Evolutionary conservation across 2,888 invertebrate species (phyloP).

Genomic region (Acanthoscelides obtectus): DNA sequence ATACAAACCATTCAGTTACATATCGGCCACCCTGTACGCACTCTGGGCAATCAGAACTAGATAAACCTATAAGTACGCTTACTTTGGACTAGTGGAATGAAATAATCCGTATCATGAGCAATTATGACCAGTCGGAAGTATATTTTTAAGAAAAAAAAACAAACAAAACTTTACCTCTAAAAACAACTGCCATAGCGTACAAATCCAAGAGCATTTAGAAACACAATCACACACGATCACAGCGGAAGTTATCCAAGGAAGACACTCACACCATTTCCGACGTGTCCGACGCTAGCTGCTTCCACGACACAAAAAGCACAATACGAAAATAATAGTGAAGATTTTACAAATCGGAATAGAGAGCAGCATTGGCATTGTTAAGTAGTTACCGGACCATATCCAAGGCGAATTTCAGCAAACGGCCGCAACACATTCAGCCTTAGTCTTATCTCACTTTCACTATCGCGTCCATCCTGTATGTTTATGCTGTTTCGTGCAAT

Average conservation of each 20-base stretch:
- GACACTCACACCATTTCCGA: neutral
- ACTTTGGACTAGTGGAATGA: no score
- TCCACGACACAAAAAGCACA: constrained; percentile 1
- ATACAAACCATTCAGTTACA: no score
- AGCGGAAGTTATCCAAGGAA: neutral
- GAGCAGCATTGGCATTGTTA: constrained; percentile 45
- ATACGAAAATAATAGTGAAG: constrained; percentile 18
- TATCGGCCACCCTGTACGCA: no score
- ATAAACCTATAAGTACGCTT: no score
- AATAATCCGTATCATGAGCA: no score
- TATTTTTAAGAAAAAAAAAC: no score
- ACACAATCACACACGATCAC: neutral
- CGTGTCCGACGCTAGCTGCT: neutral
- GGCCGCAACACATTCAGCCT: constrained; percentile 35
- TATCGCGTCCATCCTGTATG: constrained; percentile 42
- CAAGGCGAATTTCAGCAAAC: constrained; percentile 35
- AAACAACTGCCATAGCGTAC: constrained; percentile 37
- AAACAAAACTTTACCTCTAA: constrained; percentile 35
- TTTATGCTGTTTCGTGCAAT: neutral
- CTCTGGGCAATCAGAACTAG: no score
- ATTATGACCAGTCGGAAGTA: no score
- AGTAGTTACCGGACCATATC: constrained; percentile 44
- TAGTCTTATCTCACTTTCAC: constrained; percentile 46
- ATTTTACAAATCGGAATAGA: constrained; percentile 27
- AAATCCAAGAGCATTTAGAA: constrained; percentile 27